Conservation (phyloP, 2,888 invertebrate species). For the Melanotus villosus region DNA sequence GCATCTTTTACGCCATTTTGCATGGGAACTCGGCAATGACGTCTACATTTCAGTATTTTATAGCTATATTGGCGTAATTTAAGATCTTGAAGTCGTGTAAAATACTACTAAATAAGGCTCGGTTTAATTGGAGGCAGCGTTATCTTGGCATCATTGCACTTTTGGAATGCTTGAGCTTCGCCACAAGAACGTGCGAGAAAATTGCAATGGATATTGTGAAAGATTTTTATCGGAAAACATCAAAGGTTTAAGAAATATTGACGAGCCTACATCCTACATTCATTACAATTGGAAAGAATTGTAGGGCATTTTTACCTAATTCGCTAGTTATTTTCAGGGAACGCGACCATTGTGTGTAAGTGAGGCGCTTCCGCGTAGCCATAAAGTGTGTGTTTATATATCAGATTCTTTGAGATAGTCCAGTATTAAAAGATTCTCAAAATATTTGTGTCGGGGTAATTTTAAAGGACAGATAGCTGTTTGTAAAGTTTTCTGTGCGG, state of each 20-base stretch:
- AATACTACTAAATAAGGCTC: slow-evolving; percentile 54
- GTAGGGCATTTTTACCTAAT: slow-evolving; percentile 26
- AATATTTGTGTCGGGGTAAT: slow-evolving; percentile 25
- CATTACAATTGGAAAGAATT: slow-evolving; percentile 26
- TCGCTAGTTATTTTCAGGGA: slow-evolving; percentile 29
- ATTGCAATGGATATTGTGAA: slow-evolving; percentile 45
- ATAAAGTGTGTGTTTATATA: slow-evolving; percentile 13
- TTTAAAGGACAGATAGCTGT: slow-evolving; percentile 25
- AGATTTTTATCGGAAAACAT: slow-evolving; percentile 48
- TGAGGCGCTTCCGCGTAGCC: slow-evolving; percentile 27
- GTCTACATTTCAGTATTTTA: slow-evolving; percentile 39
- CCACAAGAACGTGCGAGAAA: slow-evolving; percentile 46
- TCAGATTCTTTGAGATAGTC: slow-evolving; percentile 24
- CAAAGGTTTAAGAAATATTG: slow-evolving; percentile 33
- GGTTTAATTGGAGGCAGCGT: slow-evolving; percentile 56
- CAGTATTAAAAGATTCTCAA: not conserved
- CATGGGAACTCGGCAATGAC: slow-evolving; percentile 28
- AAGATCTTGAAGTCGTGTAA: slow-evolving; percentile 44
- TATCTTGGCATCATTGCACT: slow-evolving; percentile 53
- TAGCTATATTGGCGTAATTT: slow-evolving; percentile 40
- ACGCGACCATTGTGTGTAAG: slow-evolving; percentile 30
- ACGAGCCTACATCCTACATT: slow-evolving; percentile 24
- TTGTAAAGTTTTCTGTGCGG: slow-evolving; percentile 37
- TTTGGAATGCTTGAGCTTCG: slow-evolving; percentile 51
- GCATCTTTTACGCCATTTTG: slow-evolving; percentile 18